Evolutionary conservation across 2,797 vertebrate species (phyloP), one percentile per base, ranked within the genome.

Genomic region (Phataginus tetradactyla): DNA sequence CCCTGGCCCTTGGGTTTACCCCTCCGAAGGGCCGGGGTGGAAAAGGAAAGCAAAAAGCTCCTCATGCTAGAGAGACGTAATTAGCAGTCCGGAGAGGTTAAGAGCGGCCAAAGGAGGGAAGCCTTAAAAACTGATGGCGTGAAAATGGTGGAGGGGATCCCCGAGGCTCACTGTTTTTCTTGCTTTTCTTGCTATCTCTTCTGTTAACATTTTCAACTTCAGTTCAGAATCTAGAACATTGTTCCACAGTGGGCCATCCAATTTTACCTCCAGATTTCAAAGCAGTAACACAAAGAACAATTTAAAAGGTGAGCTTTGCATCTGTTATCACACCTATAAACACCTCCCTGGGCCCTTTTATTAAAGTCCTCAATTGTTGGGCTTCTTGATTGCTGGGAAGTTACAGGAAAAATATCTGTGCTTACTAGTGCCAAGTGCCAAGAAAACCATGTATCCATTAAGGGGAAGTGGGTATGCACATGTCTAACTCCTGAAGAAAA

Each of bases 1-100:
- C 96, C 91, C 86, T 88, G 8, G 7, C 27, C 97, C 97, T 95
- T 94, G 93, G 96, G 97, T 87, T 97, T 29, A 97, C 96, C 96
- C 98, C 97, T 98, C 97, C 97, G 97, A 23, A 91, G 57, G 77
- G 86, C 55, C 96, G 53, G 84, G 90, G 68, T 81, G 69, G 57
- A 83, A 96, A 97, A 97, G 96, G 97, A 86, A 71, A 96, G 94
- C 78, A 15, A 45, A 90, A 98, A 96, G 91, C 92, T 95, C 94
- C 97, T 95, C 97, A 93, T 83, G 97, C 97, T 95, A 90, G 87
- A 96, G 94, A 98, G 95, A 97, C 79, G 96, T 95, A 98, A 98
- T 98, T 98, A 96, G 97, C 96, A 97, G 97, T 91, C 93, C 96
- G 96, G 95, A 95, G 42, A 94, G 98, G 98, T 98, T 98, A 98